phyloP scores from a whole-genome alignment of 2,113 vertebrate species.

The Hoplias malabaricus region DNA sequence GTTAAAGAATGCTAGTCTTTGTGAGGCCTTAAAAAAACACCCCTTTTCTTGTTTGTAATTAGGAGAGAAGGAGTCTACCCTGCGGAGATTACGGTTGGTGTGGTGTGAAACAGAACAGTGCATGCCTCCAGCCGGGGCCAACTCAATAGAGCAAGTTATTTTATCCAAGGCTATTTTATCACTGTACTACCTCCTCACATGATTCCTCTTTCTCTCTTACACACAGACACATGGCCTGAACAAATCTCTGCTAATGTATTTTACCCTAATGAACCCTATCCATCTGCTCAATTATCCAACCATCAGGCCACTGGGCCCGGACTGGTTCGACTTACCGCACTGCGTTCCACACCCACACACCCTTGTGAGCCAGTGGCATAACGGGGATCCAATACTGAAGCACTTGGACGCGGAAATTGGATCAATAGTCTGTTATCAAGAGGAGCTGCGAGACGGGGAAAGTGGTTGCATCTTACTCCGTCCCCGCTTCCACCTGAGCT shows the following conservation, averaged over 20 bases:
- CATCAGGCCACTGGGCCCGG: not conserved
- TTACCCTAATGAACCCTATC: conserved; percentile 32
- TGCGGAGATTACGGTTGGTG: conserved; percentile 24
- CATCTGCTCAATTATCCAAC: conserved; percentile 36
- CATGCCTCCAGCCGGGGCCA: conserved; percentile 12
- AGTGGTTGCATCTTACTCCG: conserved; percentile 11
- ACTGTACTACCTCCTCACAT: conserved; percentile 17
- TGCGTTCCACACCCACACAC: not conserved
- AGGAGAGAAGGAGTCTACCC: conserved; percentile 28
- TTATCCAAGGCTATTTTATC: conserved; percentile 35
- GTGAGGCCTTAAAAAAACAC: not conserved
- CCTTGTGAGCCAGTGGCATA: conserved; percentile 14
- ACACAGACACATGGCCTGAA: conserved; percentile 11
- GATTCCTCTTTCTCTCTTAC: not conserved
- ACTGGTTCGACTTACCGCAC: not conserved
- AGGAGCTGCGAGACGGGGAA: conserved; percentile 22
- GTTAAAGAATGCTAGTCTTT: not conserved
- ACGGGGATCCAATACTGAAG: conserved; percentile 26
- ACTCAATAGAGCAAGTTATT: conserved; percentile 33
- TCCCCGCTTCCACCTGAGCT: not conserved
- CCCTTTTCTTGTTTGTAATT: conserved; percentile 35
- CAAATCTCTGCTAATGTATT: conserved; percentile 37
- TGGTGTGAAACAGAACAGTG: not conserved
- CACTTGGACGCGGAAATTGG: conserved; percentile 37
- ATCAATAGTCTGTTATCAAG: conserved; percentile 49